phyloP scores from a whole-genome alignment of 2,888 invertebrate genomes.

The Falcaria lacertinaria region DNA sequence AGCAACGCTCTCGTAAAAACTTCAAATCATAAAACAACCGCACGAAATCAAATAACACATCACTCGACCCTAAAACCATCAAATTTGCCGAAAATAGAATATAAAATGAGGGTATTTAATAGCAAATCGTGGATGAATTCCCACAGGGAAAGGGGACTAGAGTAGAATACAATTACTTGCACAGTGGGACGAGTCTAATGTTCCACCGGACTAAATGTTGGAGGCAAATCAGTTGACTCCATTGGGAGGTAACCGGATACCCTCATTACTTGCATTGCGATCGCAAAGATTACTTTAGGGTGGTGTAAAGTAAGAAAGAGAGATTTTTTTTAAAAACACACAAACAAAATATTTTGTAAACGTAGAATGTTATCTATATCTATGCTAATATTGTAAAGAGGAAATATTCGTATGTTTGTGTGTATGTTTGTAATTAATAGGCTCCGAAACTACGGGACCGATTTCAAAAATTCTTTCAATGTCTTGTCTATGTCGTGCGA shows the following conservation, averaged over 20 bases:
- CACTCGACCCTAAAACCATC: background rate
- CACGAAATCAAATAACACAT: too few relatives aligned
- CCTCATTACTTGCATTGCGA: conserved; percentile 53
- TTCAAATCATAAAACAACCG: too few relatives aligned
- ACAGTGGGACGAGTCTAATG: conserved; percentile 24
- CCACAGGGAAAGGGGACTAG: conserved; percentile 9
- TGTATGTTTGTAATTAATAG: too few relatives aligned
- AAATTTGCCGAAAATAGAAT: background rate
- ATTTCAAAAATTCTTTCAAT: too few relatives aligned
- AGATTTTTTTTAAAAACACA: background rate
- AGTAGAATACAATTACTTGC: conserved; percentile 39
- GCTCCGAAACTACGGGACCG: too few relatives aligned
- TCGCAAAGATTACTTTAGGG: conserved; percentile 30
- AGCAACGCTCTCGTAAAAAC: background rate
- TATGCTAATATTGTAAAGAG: too few relatives aligned
- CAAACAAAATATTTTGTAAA: too few relatives aligned
- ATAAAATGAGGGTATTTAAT: conserved; percentile 5
- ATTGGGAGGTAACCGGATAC: conserved; percentile 55
- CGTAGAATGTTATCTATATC: too few relatives aligned
- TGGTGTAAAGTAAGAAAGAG: conserved; percentile 7
- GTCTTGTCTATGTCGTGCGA: too few relatives aligned
- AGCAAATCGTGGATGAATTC: conserved; percentile 7
- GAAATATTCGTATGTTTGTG: too few relatives aligned
- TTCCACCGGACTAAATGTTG: conserved; percentile 30
- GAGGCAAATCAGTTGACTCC: conserved; percentile 46